Conservation (phyloP, 2,797 vertebrate genomes). For the Mus spretus region DNA sequence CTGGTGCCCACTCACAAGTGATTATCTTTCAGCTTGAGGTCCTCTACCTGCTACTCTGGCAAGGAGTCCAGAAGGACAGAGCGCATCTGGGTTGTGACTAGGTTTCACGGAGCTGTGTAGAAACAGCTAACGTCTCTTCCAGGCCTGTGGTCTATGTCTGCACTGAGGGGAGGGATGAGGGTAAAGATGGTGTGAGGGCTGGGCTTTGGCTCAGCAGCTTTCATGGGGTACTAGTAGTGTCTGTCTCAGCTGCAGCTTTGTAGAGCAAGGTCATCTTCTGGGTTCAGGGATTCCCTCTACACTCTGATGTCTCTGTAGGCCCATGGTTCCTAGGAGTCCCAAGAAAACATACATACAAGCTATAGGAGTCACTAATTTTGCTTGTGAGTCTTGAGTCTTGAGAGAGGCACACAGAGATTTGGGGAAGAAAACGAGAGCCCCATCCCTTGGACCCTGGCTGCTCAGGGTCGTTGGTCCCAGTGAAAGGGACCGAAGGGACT, state of each 20-base stretch:
- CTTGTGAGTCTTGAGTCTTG: not conserved
- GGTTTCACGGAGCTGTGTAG: not conserved
- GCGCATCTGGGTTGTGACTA: accelerated
- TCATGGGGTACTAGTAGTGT: not conserved
- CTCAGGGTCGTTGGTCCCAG: not conserved
- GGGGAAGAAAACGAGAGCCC: not conserved
- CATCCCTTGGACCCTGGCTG: too few relatives aligned
- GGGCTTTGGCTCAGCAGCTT: not conserved
- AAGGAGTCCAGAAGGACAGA: too few relatives aligned
- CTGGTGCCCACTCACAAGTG: not conserved
- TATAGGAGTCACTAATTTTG: not conserved
- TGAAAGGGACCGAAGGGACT: too few relatives aligned
- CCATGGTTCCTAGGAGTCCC: not conserved
- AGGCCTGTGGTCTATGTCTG: accelerated
- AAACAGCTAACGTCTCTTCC: not conserved
- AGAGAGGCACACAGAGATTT: not conserved
- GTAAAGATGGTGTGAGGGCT: accelerated
- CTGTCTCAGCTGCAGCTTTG: accelerated
- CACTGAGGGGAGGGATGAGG: not conserved
- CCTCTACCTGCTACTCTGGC: not conserved
- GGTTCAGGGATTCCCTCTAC: not conserved
- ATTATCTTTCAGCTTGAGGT: not conserved
- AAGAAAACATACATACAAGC: accelerated
- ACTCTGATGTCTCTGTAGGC: accelerated
- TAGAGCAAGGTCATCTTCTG: not conserved